Conservation (phyloP, 2,888 invertebrate species). For the Dynastes tityus region DNA sequence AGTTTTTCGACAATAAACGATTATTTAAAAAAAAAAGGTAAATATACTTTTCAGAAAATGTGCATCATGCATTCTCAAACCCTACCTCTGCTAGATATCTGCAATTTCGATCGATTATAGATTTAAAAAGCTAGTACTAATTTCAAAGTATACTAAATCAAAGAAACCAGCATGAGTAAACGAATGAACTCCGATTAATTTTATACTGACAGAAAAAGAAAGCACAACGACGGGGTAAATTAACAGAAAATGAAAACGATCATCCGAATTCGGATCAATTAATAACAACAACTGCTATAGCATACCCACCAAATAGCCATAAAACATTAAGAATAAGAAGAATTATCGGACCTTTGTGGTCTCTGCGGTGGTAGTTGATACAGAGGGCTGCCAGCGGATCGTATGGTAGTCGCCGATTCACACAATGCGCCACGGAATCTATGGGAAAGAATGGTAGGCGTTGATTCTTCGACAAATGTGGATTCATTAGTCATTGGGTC, state of each 20-base stretch:
- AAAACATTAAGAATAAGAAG: constrained; percentile 13
- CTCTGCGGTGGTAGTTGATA: neutral
- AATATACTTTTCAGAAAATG: no score
- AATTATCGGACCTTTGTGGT: neutral
- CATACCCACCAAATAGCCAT: constrained; percentile 17
- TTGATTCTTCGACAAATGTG: constrained; percentile 61
- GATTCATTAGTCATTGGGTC: constrained; percentile 62
- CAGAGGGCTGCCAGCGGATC: neutral
- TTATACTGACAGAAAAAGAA: neutral
- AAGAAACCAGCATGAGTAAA: no score
- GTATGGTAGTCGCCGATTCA: constrained; percentile 47
- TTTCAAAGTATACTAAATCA: no score
- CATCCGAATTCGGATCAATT: constrained; percentile 11
- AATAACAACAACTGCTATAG: constrained; percentile 19
- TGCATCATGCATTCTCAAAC: no score
- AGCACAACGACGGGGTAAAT: neutral
- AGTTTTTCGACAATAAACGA: no score
- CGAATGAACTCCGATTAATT: neutral
- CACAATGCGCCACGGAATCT: constrained; percentile 45
- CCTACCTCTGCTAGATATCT: no score
- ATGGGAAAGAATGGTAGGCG: constrained; percentile 63
- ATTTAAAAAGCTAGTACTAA: no score
- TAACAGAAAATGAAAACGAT: constrained; percentile 12
- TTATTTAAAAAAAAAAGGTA: no score
- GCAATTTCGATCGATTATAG: no score